Base-by-base conservation (phyloP, 35 echinoderm and acorn worm genomes). In the Ptychodera flava region DNA sequence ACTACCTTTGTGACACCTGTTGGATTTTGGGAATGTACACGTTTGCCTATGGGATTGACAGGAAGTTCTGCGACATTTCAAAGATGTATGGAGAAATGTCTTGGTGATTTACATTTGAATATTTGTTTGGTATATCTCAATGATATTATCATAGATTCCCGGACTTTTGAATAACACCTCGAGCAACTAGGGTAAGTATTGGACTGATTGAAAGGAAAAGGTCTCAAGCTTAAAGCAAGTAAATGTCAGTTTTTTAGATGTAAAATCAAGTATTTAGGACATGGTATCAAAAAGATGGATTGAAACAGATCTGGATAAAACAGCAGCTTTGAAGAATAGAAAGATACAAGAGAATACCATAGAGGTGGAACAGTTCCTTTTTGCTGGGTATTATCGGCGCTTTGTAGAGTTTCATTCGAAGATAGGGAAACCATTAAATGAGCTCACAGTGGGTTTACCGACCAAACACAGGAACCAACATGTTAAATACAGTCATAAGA, bases 1-100 rank as follows among this genome's bases (percentile, higher is more conserved):
- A 95, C 93, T 1, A 90, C 87, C 0, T 95, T 95, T 95, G 91
- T 78, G 91, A 88, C 82, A n/a, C n/a, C n/a, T n/a, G n/a, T n/a
- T n/a, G n/a, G n/a, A n/a, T n/a, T n/a, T n/a, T n/a, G n/a, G n/a
- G 36, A 95, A 76, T 95, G 91, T 35, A 31, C 85, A 34, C 1
- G 89, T 31, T 78, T 95, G 85, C 93, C 93, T 0, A 89, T 91
- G 84, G 84, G 90, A 28, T 81, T 92, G 0, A 95, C 91, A 35
- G 90, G 90, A 31, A 90, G 87, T 1, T 90, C 83, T 0, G 90
- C 93, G 16, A 95, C 93, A n/a, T 95, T 92, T n/a, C n/a, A n/a
- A n/a, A n/a, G n/a, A n/a, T n/a, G n/a, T n/a, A n/a, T n/a, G n/a
- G n/a, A n/a, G n/a, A n/a, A n/a, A n/a, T n/a, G n/a, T n/a, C n/a